Evolutionary conservation across 2,113 vertebrate species (phyloP).

Genomic region (Stegostoma tigrinum): DNA sequence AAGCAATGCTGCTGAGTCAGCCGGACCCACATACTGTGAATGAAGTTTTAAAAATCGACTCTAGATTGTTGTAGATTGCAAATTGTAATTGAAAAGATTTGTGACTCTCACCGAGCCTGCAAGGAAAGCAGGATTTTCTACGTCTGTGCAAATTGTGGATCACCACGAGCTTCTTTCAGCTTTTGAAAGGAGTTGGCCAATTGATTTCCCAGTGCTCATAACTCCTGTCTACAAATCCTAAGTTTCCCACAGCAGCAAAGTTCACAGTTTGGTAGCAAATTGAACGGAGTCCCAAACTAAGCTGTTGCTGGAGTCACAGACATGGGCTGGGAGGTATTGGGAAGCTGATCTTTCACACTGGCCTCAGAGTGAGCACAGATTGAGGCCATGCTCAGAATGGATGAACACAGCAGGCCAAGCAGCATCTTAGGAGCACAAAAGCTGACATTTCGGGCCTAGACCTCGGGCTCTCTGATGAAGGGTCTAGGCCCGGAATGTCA

Average conservation of each 20-base stretch:
- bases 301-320: not conserved
- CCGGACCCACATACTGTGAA: too few species aligned
- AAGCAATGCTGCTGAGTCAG: too few species aligned
- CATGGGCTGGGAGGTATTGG: not conserved
- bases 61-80: not conserved
- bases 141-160: not conserved
- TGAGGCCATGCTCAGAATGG: not conserved
- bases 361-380: not conserved
- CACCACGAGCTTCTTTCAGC: not conserved
- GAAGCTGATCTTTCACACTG: not conserved
- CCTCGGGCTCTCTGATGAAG: too few species aligned
- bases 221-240: not conserved
- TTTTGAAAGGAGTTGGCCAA: not conserved
- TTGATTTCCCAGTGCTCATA: not conserved
- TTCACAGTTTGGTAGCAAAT: not conserved
- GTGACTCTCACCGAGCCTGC: not conserved
- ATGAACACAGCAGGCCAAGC: too few species aligned
- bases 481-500: too few species aligned
- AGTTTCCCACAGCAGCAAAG: not conserved
- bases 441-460: too few species aligned
- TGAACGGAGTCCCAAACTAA: not conserved
- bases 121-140: not conserved
- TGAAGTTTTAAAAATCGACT: too few species aligned
- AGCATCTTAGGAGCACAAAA: too few species aligned
- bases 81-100: not conserved